phyloP scores from a whole-genome alignment of 2,888 invertebrate species.

The Augochlorella aurata region DNA sequence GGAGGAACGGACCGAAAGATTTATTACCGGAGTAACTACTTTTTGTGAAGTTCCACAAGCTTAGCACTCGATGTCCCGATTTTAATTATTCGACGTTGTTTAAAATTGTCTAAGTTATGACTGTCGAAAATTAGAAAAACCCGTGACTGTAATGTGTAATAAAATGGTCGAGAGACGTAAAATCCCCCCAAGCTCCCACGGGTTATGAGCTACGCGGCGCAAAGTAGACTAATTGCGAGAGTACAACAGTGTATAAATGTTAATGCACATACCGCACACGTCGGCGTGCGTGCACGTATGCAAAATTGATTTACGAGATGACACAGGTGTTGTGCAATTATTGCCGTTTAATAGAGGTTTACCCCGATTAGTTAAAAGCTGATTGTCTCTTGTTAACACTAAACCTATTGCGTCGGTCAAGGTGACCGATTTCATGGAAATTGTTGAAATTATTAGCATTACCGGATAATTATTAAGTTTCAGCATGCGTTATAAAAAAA shows the following conservation, averaged over 20 bases:
- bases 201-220: background rate
- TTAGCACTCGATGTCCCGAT: no score
- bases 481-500: no score
- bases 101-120: background rate
- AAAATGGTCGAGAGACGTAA: background rate
- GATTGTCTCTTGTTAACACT: slow-evolving; percentile 7
- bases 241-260: slow-evolving; percentile 29
- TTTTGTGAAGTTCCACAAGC: no score
- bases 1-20: background rate
- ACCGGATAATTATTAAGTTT: no score
- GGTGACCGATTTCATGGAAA: no score
- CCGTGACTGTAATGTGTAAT: no score
- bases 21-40: background rate
- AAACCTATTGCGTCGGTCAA: no score
- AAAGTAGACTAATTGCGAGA: slow-evolving; percentile 16
- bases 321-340: slow-evolving; percentile 48
- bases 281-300: background rate
- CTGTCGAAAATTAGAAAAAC: background rate
- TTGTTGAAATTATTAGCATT: no score
- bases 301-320: slow-evolving; percentile 47
- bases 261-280: slow-evolving; percentile 7
- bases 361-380: slow-evolving; percentile 26
- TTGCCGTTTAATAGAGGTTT: slow-evolving; percentile 43
- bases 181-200: background rate
- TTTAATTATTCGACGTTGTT: background rate